phyloP scores from a whole-genome alignment of 2,888 invertebrate species.

The Piscicola geometra region DNA sequence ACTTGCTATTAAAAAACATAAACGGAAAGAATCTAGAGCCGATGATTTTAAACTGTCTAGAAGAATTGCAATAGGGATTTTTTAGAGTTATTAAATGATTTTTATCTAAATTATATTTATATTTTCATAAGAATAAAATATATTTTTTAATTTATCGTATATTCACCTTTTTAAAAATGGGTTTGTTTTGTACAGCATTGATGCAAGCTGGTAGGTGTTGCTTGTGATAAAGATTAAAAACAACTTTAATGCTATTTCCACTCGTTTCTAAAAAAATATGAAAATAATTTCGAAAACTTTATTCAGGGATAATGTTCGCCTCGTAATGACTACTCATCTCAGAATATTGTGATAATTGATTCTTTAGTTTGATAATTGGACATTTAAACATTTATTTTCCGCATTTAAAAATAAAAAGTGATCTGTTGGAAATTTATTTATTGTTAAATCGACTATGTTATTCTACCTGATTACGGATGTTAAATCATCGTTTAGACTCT shows the following conservation, averaged over 20 bases:
- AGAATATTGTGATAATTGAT: background rate
- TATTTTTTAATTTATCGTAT: background rate
- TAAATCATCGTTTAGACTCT: background rate
- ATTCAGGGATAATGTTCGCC: conserved; percentile 8
- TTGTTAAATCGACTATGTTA: background rate
- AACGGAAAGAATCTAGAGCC: conserved; percentile 34
- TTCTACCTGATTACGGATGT: background rate
- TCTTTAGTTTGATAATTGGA: too few species aligned
- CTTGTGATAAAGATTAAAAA: conserved; percentile 13
- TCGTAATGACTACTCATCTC: background rate
- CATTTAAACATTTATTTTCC: too few species aligned
- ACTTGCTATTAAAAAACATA: conserved; percentile 39
- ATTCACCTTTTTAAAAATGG: background rate
- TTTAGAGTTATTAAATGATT: background rate
- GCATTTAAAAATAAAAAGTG: background rate
- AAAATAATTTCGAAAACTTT: background rate
- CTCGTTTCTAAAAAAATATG: background rate
- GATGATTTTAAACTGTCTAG: conserved; percentile 32
- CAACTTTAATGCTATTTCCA: conserved; percentile 2
- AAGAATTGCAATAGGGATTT: conserved; percentile 23
- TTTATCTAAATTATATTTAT: background rate
- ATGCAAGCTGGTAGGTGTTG: conserved; percentile 16
- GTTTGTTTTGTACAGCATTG: conserved; percentile 4
- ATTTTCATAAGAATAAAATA: background rate
- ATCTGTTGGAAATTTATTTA: background rate